phyloP scores from a whole-genome alignment of 2,797 vertebrate genomes.

The Sandelia bainsii region DNA sequence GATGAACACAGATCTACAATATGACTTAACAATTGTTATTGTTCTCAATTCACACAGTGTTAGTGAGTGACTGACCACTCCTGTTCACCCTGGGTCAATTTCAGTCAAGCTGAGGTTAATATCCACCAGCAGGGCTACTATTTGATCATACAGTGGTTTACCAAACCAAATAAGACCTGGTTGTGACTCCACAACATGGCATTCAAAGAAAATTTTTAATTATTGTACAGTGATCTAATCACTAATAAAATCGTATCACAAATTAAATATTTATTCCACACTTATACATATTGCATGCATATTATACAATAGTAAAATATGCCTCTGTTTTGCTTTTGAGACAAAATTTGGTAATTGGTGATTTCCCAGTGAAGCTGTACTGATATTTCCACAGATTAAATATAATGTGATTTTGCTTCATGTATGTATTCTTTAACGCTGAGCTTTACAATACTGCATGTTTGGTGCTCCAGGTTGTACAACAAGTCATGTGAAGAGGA shows the following conservation, averaged over 20 bases:
- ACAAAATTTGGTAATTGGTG: not conserved
- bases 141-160: slow-evolving; percentile 42
- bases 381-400: not conserved
- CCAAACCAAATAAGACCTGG: too few species aligned
- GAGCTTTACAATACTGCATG: not conserved
- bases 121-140: slow-evolving; percentile 30
- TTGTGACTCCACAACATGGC: slow-evolving; percentile 14
- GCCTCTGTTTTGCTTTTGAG: not conserved
- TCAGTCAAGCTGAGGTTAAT: slow-evolving; percentile 28
- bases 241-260: not conserved
- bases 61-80: not conserved
- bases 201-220: not conserved
- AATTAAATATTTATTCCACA: not conserved
- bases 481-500: slow-evolving; percentile 88
- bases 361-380: not conserved
- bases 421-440: not conserved
- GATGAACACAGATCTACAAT: slow-evolving; percentile 6
- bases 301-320: too few species aligned
- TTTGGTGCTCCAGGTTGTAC: slow-evolving; percentile 84
- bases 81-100: slow-evolving; percentile 17
- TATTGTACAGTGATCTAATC: not conserved
- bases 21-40: not conserved
- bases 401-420: not conserved
- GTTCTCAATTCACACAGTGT: slow-evolving; percentile 4
- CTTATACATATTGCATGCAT: too few species aligned